phyloP scores from a whole-genome alignment of 2,797 vertebrate genomes.

The Carduelis carduelis region DNA sequence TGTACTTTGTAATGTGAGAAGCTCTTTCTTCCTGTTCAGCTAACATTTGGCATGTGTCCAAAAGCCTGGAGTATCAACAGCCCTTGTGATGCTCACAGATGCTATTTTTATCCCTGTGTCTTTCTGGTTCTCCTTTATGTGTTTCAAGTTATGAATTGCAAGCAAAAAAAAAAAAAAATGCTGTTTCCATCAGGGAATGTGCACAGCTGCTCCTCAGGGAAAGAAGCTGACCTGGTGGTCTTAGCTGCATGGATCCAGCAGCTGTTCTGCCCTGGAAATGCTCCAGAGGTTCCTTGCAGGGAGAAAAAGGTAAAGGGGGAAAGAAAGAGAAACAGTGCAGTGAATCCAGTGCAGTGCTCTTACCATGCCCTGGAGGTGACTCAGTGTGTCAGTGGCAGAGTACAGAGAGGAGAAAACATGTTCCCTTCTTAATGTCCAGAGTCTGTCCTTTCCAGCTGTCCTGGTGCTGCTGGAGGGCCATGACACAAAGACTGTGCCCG shows the following conservation, averaged over 20 bases:
- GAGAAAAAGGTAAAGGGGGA: neutral
- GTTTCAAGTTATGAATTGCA: neutral
- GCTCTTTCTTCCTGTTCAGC: neutral
- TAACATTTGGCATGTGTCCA: neutral
- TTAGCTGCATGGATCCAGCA: neutral
- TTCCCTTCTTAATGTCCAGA: neutral
- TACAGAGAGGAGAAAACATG: neutral
- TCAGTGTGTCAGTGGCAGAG: neutral
- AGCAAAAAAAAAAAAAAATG: neutral
- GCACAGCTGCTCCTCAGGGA: neutral
- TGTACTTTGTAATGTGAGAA: slow-evolving; percentile 24
- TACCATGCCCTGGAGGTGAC: neutral
- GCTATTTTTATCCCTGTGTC: slow-evolving; percentile 39
- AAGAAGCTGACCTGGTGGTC: neutral
- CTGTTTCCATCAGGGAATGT: neutral
- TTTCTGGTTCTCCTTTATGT: slow-evolving; percentile 18
- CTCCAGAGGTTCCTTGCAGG: neutral
- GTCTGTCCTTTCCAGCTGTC: neutral
- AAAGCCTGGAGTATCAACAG: slow-evolving; percentile 9
- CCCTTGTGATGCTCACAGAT: neutral
- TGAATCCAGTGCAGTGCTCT: neutral
- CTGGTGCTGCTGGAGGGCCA: neutral
- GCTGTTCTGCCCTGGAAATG: neutral
- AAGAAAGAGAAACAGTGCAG: neutral
- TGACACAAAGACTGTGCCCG: neutral